phyloP scores from a whole-genome alignment of 2,888 invertebrate genomes.

The Cheilosia vernalis region DNA sequence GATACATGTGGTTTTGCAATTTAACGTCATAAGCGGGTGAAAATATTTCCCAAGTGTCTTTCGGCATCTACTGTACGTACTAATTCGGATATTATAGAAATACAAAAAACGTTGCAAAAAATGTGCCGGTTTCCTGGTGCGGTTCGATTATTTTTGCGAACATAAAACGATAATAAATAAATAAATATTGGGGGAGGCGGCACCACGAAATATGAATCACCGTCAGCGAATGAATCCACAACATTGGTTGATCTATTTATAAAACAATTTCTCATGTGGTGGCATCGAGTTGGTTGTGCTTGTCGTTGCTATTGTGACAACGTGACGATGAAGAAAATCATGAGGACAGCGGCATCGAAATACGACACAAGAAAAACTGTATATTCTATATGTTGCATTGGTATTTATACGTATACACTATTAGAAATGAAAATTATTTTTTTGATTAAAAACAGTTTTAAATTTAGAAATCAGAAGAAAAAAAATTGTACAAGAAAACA shows the following conservation, averaged over 20 bases:
- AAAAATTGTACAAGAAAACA: constrained; percentile 12
- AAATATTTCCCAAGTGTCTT: constrained; percentile 6
- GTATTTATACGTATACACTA: constrained; percentile 61
- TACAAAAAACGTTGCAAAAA: not conserved
- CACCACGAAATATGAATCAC: constrained; percentile 58
- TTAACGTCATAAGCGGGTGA: not conserved
- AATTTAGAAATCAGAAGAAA: constrained; percentile 51
- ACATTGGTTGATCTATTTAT: constrained; percentile 45
- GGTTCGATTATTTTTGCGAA: constrained; percentile 27
- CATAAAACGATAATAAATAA: constrained; percentile 6
- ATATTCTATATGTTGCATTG: constrained; percentile 53
- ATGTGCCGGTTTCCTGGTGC: constrained; percentile 35
- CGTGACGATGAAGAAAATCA: constrained; percentile 36
- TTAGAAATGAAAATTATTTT: constrained; percentile 27
- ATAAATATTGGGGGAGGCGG: constrained; percentile 28
- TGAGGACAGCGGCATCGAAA: constrained; percentile 17
- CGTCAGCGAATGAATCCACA: constrained; percentile 17
- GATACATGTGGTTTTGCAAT: not conserved
- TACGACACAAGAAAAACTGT: constrained; percentile 4
- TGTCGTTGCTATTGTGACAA: constrained; percentile 19
- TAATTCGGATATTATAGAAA: not conserved
- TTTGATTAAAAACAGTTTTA: constrained; percentile 32
- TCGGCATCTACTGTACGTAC: not conserved
- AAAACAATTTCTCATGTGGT: constrained; percentile 56
- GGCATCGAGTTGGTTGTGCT: constrained; percentile 53